These are phyloP conservation scores for Gopherus evgoodei DNA, from an alignment of 2,113 vertebrate species.

Conservation along the genomic window DNA sequence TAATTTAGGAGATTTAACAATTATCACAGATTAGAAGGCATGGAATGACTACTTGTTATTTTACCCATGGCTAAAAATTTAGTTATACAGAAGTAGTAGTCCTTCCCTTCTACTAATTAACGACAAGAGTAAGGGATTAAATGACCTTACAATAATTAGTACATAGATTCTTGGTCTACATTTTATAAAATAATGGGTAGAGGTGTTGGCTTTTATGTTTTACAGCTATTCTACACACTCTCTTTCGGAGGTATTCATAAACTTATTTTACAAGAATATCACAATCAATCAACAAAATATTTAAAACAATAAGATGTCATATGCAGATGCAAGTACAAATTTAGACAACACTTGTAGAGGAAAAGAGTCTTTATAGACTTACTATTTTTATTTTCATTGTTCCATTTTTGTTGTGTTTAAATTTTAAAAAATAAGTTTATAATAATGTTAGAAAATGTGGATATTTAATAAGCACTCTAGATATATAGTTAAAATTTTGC, in stretches of 20 bases:
- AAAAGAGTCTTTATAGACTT: neutral
- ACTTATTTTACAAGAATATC: neutral
- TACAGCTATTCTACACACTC: neutral
- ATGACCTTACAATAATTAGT: neutral
- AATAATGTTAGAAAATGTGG: neutral
- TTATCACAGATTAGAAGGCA: accelerated
- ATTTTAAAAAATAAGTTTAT: too few species aligned
- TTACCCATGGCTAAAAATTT: neutral
- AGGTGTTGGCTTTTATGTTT: neutral
- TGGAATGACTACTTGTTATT: accelerated
- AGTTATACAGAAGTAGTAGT: neutral
- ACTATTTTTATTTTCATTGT: neutral
- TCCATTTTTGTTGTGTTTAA: neutral
- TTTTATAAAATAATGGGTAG: neutral
- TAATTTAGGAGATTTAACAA: neutral
- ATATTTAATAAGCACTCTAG: neutral
- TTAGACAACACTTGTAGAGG: neutral
- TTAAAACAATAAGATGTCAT: neutral
- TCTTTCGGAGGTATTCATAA: neutral
- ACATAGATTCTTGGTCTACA: neutral
- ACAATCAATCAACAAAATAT: neutral
- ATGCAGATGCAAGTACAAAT: neutral
- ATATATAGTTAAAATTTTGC: neutral
- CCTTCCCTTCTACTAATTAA: neutral
- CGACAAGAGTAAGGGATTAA: neutral